Base-by-base conservation (phyloP, 2,888 invertebrate genomes). In the Tiliacea aurago region DNA sequence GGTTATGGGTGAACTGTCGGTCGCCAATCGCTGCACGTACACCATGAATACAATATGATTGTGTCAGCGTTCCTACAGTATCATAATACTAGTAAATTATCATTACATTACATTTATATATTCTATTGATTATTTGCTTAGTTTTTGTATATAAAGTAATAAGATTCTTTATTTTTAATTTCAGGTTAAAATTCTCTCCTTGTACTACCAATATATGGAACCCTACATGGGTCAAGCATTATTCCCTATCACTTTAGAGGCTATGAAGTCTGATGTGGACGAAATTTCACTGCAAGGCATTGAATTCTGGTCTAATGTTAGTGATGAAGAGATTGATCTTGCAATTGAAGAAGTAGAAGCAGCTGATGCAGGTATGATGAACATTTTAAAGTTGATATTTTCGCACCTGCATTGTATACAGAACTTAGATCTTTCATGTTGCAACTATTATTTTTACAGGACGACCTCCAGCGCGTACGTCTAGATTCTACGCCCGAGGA, bases 301-400 rank as follows among this genome's bases (percentile, higher is more conserved):
- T 92, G 99, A 99, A 94, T 99, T 99, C 96, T 99, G 99, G 99
- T 99, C 99, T 7, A 99, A 99, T 89, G 99, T 99, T 0, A 99
- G 99, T 91, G 99, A 99, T 95, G 99, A 99, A 96, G 99, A 99
- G 95, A 99, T 99, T 51, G 99, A 99, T 95, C 96, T 99, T 84
- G 97, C 98, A 2, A 98, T 99, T 92, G 99, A 99, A 94, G 98
- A 98, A 89, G 98, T 98, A 61, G 99, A 99, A 95, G 99, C 99
- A 18, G 97, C 97, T 55, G 99, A 99, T 93, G 97, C 98, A 88
- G 98, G 96, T 96, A 91, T 78, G 37, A 64, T 62, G 23, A 45
- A 23, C 66, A 64, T 58, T 61, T 66, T 10, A 41, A 45, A 28
- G 23, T 62, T 37, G 2, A 11, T 28, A 51, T 33, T 53, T n/a